Conservation (phyloP, 92 coral and sea anemone species). For the Pocillopora grandis region DNA sequence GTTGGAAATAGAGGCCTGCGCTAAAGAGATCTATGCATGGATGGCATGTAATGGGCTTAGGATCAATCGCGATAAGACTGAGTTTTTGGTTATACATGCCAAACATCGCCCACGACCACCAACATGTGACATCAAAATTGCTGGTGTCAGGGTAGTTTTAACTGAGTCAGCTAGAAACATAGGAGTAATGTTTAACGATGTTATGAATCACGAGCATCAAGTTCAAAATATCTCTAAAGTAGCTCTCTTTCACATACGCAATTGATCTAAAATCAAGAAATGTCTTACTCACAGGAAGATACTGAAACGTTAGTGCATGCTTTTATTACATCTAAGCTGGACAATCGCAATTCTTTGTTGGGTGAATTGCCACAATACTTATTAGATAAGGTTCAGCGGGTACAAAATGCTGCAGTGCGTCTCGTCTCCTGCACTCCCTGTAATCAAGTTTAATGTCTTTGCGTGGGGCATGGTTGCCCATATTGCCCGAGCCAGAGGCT, state of each 20-base stretch:
- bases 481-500: too few relatives aligned
- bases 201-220: background rate
- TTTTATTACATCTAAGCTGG: background rate
- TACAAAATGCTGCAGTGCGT: constrained; percentile 5
- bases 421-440: background rate
- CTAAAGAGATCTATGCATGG: background rate
- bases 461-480: too few relatives aligned
- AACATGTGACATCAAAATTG: too few relatives aligned
- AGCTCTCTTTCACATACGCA: background rate
- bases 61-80: background rate
- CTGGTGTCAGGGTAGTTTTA: background rate
- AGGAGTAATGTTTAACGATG: background rate
- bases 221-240: background rate
- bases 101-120: too few relatives aligned
- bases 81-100: too few relatives aligned
- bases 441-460: too few relatives aligned
- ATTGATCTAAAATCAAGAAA: background rate
- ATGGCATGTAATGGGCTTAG: background rate
- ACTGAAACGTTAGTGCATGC: background rate
- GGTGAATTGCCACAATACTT: background rate
- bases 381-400: background rate
- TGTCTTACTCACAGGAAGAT: background rate
- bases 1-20: too few relatives aligned
- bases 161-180: background rate
- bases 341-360: background rate